Evolutionary conservation across 2,888 invertebrate genomes (phyloP), one percentile per base, ranked within the genome.

Genomic region (Hypena proboscidalis): DNA sequence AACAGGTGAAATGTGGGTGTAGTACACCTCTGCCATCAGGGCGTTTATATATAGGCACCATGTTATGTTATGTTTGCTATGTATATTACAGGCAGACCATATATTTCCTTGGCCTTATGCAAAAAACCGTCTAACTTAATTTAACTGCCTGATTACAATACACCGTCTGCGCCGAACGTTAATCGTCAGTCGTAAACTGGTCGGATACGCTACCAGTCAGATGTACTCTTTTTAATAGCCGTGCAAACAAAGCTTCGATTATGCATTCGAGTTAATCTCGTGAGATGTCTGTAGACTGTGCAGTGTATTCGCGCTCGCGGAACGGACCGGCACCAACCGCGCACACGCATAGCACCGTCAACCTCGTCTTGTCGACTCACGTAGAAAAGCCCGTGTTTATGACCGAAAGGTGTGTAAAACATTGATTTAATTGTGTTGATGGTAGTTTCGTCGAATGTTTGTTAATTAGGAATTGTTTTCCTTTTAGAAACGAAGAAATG

Each of bases 191-290:
- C 69, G 72, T 69, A 63, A 61, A 63, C 21, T 23, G n/a, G n/a
- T n/a, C n/a, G n/a, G 29, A 15, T 34, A 38, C 30, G 21, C n/a
- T 39, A 34, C 67, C 65, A 35, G 33, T 52, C 53, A 37, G 45
- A 51, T 55, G 55, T 42, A 49, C 51, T 55, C 57, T 75, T 75
- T 80, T 86, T 85, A 82, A 80, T 19, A 67, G 58, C 68, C 67
- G 51, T 72, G 76, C 74, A 76, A 82, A 77, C 76, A 72, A 72
- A 69, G 67, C 78, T 80, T 80, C 70, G 67, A 82, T 81, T 83
- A 80, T 84, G 83, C 79, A 83, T 77, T 70, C 63, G 64, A 58
- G 74, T 75, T 74, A 62, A 74, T 75, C 67, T 63, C 49, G 63
- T 69, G 29, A 29, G 29, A 29, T 19, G 38, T 23, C 70, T 77